These are phyloP conservation scores for Takifugu ocellatus DNA, from an alignment of 2,797 vertebrate genomes.

Conservation along the genomic window DNA sequence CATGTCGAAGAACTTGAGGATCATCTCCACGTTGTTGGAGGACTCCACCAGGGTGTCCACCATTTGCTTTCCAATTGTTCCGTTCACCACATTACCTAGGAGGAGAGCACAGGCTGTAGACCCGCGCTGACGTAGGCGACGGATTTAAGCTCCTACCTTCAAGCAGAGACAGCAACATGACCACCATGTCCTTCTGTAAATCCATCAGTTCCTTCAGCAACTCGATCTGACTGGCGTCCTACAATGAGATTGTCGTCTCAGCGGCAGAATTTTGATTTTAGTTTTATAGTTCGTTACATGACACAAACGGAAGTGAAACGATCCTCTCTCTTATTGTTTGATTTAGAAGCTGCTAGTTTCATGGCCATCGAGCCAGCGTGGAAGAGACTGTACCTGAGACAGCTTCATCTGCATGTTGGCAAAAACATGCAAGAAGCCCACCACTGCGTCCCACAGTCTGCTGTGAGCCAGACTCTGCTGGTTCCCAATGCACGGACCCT, in stretches of 20 bases:
- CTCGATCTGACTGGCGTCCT: conserved; percentile 98
- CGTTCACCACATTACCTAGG: conserved; percentile 93
- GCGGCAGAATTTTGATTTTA: no score
- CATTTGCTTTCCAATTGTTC: conserved; percentile 98
- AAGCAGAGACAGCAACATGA: conserved; percentile 94
- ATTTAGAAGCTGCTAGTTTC: not conserved
- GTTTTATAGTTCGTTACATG: no score
- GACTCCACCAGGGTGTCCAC: conserved; percentile 96
- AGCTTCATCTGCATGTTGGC: conserved; percentile 99
- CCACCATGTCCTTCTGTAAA: conserved; percentile 97
- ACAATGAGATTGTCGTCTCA: conserved; percentile 15
- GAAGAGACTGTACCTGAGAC: conserved; percentile 81
- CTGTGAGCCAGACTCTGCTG: conserved; percentile 97
- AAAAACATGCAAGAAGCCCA: conserved; percentile 95
- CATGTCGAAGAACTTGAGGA: conserved; percentile 98
- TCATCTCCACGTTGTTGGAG: conserved; percentile 96
- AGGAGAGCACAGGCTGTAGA: not conserved
- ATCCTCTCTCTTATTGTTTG: no score
- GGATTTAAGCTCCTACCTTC: conserved; percentile 77
- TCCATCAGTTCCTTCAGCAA: conserved; percentile 95
- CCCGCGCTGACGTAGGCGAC: no score
- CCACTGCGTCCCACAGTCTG: conserved; percentile 94
- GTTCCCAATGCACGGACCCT: conserved; percentile 96
- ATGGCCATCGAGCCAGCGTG: not conserved
- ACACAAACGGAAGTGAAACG: no score